Conservation (phyloP, 2,113 vertebrate species). For the Orthochromis malagaraziensis region DNA sequence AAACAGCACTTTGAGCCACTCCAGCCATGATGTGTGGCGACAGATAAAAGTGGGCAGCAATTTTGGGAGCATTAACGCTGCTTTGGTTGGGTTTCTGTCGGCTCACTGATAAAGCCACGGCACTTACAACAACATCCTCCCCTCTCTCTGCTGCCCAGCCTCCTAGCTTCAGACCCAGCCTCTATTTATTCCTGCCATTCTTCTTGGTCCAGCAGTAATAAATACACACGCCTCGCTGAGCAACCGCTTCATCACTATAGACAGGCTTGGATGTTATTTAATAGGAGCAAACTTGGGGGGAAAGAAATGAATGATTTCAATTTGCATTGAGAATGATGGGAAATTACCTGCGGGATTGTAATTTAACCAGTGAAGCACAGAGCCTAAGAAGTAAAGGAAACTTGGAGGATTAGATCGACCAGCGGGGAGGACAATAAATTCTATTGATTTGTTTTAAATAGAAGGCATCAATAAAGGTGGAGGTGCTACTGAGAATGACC, state of each 20-base stretch:
- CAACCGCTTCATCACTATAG: neutral
- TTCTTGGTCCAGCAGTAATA: constrained; percentile 27
- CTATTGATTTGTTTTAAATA: constrained; percentile 36
- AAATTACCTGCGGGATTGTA: neutral
- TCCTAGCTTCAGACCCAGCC: neutral
- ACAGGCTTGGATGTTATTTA: neutral
- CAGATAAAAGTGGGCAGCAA: constrained; percentile 42
- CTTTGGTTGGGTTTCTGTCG: constrained; percentile 38
- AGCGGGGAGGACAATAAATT: neutral
- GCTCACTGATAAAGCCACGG: constrained; percentile 50
- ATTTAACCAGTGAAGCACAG: neutral
- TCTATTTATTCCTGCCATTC: constrained; percentile 63
- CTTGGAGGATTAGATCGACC: neutral
- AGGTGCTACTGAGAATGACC: neutral
- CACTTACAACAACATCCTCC: constrained; percentile 58
- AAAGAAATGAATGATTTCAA: neutral
- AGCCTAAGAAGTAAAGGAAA: neutral
- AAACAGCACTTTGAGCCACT: neutral
- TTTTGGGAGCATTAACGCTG: constrained; percentile 39
- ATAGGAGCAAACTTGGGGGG: neutral
- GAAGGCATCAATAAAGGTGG: neutral
- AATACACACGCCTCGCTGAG: neutral
- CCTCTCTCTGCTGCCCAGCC: neutral
- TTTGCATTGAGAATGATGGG: neutral
- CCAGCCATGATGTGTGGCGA: constrained; percentile 17